Percentiles rank a stretch among this genome's conserved stretches.
phyloP scores from a whole-genome alignment of 2,797 vertebrate species.

The Synanceia verrucosa region DNA sequence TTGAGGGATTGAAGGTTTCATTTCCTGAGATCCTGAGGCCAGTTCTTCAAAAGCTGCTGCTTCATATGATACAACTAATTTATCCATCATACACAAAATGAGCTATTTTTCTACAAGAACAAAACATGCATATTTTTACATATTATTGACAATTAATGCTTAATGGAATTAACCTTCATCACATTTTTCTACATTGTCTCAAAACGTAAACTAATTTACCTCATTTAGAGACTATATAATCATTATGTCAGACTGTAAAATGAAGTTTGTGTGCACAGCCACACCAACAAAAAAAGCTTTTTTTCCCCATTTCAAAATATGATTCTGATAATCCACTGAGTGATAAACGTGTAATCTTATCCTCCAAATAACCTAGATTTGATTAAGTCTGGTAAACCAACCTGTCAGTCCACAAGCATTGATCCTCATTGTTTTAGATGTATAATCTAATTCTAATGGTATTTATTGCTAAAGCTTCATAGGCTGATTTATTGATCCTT shows the following conservation, averaged over 20 bases:
- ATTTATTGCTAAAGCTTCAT: slow-evolving; percentile 22
- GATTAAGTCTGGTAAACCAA: not conserved
- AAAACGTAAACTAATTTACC: not conserved
- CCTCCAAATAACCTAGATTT: slow-evolving; percentile 10
- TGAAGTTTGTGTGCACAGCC: not conserved
- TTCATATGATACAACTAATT: slow-evolving; percentile 19
- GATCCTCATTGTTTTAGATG: not conserved
- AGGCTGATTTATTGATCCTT: not conserved
- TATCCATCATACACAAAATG: not conserved
- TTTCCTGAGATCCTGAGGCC: slow-evolving; percentile 75
- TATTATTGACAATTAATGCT: not conserved
- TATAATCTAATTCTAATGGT: not conserved
- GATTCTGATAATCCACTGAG: slow-evolving; percentile 5
- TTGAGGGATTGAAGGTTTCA: slow-evolving; percentile 41
- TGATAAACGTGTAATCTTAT: not conserved
- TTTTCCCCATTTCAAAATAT: not conserved
- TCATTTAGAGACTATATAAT: not conserved
- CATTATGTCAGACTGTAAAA: slow-evolving; percentile 2
- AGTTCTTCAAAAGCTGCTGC: slow-evolving; percentile 44
- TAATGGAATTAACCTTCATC: not conserved
- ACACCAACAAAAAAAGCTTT: slow-evolving; percentile 10
- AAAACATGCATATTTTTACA: slow-evolving; percentile 1
- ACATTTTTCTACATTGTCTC: not conserved
- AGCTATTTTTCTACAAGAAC: slow-evolving; percentile 7
- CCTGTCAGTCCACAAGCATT: slow-evolving; percentile 4